Evolutionary conservation across 1,140 invertebrate species (phyloP), one percentile per base, ranked within the genome.

Genomic region (Cherax destructor): DNA sequence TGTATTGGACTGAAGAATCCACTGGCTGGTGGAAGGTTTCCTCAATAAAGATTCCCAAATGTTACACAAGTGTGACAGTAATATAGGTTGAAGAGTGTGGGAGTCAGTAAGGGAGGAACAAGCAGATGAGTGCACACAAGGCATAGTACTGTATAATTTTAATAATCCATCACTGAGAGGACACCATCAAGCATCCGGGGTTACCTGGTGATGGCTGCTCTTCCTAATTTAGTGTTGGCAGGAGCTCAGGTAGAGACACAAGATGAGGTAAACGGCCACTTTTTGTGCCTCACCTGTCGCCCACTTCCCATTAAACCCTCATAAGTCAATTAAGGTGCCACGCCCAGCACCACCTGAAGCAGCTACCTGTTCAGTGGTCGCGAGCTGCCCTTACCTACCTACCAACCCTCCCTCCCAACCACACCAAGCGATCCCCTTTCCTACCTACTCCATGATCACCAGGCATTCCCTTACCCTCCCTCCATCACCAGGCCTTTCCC

Each of bases 321-420:
- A 83, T 83, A 83, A 83, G 81, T 83, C 81, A 83, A 83, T 83
- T 83, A 83, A 83, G 59, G 13, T 30, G 81, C 81, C 81, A 30
- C 81, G 81, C 81, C 81, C 81, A 59, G 9, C 41, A 65, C 81
- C 81, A 83, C 81, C 81, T 69, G 69, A 21, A 41, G 24, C 81
- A 30, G 81, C 81, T 83, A 83, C 81, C 81, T 83, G 81, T 69
- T 30, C 4, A 61, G 30, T 65, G 81, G 81, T 47, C 81, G 56
- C 69, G 3, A 30, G 80, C 80, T 11, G 52, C n/a, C 18, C 56
- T 13, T 41, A 49, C n/a, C 41, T 10, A 0, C 47, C 61, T 59
- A 24, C 50, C 65, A 69, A 24, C 47, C 72, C 72, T 10, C 84
- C 47, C 21, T 3, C 21, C 59, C 52, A 6, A 21, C 59, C 59